Conservation (phyloP, 2,113 vertebrate genomes). For the Rissa tridactyla region DNA sequence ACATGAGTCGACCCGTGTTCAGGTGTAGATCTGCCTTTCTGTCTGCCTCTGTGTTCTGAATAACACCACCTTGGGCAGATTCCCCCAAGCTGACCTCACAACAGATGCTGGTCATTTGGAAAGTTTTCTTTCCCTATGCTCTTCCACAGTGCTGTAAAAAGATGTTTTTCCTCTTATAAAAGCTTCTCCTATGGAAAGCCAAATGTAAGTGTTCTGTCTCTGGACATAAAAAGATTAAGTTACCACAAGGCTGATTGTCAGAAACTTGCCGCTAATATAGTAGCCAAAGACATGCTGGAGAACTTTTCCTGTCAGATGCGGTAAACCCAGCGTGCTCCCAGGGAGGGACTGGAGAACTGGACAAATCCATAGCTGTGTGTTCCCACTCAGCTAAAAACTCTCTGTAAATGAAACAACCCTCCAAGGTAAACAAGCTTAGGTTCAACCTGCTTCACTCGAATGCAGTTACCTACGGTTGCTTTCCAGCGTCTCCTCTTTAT, state of each 20-base stretch:
- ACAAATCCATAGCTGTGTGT: background rate
- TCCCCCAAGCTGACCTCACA: background rate
- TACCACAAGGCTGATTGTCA: background rate
- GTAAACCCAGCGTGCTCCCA: background rate
- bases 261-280: background rate
- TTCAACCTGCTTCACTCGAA: background rate
- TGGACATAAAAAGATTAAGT: background rate
- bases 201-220: background rate
- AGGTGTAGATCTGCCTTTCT: background rate
- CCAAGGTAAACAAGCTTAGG: background rate
- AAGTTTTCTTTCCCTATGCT: background rate
- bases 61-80: background rate
- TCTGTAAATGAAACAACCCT: background rate
- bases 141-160: background rate
- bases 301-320: background rate
- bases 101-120: background rate
- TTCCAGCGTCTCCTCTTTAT: background rate
- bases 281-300: background rate
- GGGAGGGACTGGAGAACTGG: background rate
- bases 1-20: fast-evolving
- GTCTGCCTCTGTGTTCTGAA: background rate
- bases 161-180: background rate
- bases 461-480: background rate
- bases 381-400: background rate
- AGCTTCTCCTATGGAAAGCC: background rate